Evolutionary conservation across 2,113 vertebrate genomes (phyloP), one percentile per base, ranked within the genome.

Genomic region (Oxygymnocypris stewartii): DNA sequence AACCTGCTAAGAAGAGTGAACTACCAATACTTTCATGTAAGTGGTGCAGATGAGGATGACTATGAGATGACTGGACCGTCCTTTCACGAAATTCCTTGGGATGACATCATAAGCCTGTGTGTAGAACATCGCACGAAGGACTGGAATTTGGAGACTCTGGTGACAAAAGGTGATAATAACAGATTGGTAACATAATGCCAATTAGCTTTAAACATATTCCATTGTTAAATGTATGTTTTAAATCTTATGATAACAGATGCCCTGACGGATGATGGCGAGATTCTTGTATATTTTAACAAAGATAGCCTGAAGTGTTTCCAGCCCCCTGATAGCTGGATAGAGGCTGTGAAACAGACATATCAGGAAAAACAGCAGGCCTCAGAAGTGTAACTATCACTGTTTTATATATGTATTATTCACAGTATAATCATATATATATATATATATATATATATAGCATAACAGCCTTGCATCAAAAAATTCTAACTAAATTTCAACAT

Each of bases 101-200:
- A 97, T 4, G 95, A 95, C 2, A 80, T 98, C 57, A 88, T 99
- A 28, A 80, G 92, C 69, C 90, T 97, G 28, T 99, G 97, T 67
- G 95, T 99, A 20, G 96, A 98, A 90, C 97, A 99, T 93, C 97
- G 95, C 80, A 92, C 99, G 88, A 96, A 95, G 85, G 98, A 98
- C 92, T 99, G 97, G 97, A 93, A 90, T 4, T 91, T 95, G 0
- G 93, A 90, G 44, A 88, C 92, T 0, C 94, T 95, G 0, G 2
- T 95, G 85, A 85, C 86, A 37, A 79, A 95, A 93, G 98, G 98
- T 98, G 90, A 84, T 12, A 77, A 25, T 23, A 40, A 69, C 51
- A 40, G 20, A 16, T 28, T 76, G 12, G 42, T 25, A 49, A 28
- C 23, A 8, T 7, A 49, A 47, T 76, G 13, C 11, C 44, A 49